Evolutionary conservation across 92 coral and sea anemone genomes (phyloP), one percentile per base, ranked within the genome.

Genomic region (Paramuricea clavata): DNA sequence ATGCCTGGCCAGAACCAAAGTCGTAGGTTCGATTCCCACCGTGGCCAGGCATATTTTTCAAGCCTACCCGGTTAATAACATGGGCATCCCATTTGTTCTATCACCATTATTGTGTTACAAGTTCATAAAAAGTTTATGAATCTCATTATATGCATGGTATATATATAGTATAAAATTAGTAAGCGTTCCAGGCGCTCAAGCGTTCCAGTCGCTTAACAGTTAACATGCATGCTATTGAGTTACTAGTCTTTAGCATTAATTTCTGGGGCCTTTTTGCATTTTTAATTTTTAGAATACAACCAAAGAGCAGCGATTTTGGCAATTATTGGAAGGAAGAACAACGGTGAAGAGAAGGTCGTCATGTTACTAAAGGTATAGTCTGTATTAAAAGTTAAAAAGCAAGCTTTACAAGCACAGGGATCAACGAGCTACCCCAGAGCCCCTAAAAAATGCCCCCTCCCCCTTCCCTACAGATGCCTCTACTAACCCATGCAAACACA

Each of bases 241-340:
- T 39, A 30, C 43, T 31, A n/a, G 73, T 81, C 34, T 36, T 81
- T 62, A 59, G 49, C 73, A 52, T 56, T 81, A 65, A 81, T 60
- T 81, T 81, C 50, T 32, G 39, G 32, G 32, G 32, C 12, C 39
- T 26, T 12, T 26, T 12, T 26, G 39, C 16, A 12, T 16, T 64
- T 26, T 64, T 64, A 64, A 26, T 26, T 64, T 26, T 31, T 69
- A 68, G 87, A 82, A 31, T 82, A 80, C 49, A 76, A 82, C 49
- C 87, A 82, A 43, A 82, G 87, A 68, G 79, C 78, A 64, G 87
- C 67, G 39, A 15, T 82, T 19, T 68, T 76, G 78, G 76, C 76
- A 2, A 34, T 82, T 12, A n/a, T 62, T 82, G 86, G 86, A 33
- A 82, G 74, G 78, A 82, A 68, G 74, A 72, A 72, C 42, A 67